Evolutionary conservation across 1,140 invertebrate genomes (phyloP).

Genomic region (Zaprionus taronus): DNA sequence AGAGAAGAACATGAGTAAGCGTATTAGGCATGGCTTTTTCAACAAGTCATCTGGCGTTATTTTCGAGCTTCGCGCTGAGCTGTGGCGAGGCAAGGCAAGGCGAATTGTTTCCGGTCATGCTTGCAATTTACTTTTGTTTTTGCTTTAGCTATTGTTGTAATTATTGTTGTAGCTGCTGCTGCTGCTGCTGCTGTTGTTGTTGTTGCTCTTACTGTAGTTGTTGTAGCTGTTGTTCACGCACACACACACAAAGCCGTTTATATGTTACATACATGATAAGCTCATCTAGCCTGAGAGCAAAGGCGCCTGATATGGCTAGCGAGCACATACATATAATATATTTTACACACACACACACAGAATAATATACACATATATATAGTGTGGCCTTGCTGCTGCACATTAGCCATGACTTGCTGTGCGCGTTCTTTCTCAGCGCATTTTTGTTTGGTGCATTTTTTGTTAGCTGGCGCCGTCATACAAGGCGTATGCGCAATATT

Average conservation of each 20-base stretch:
- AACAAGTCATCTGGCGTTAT: constrained; percentile 48
- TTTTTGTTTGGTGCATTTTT: constrained; percentile 30
- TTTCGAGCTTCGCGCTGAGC: constrained; percentile 2
- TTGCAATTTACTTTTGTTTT: constrained; percentile 59
- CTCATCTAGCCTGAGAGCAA: background rate
- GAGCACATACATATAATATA: constrained; percentile 1
- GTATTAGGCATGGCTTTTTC: constrained; percentile 58
- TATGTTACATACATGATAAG: constrained; percentile 4
- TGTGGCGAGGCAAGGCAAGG: constrained; percentile 15
- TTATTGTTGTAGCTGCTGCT: background rate
- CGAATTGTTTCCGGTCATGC: constrained; percentile 55
- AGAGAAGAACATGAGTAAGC: background rate
- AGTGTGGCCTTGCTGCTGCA: constrained; percentile 21
- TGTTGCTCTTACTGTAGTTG: background rate
- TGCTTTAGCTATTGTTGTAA: constrained; percentile 34
- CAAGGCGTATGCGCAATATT: constrained; percentile 52
- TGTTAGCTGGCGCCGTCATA: constrained; percentile 37
- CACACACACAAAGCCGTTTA: constrained; percentile 2
- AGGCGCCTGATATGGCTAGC: background rate
- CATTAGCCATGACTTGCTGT: constrained; percentile 39
- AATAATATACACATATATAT: constrained; percentile 3
- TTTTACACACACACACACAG: constrained; percentile 17
- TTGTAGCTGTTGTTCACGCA: background rate
- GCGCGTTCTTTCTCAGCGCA: background rate
- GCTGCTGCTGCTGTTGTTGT: constrained; percentile 18